Base-by-base conservation (phyloP, 92 coral and sea anemone species). In the Chrysogorgia sp. region DNA sequence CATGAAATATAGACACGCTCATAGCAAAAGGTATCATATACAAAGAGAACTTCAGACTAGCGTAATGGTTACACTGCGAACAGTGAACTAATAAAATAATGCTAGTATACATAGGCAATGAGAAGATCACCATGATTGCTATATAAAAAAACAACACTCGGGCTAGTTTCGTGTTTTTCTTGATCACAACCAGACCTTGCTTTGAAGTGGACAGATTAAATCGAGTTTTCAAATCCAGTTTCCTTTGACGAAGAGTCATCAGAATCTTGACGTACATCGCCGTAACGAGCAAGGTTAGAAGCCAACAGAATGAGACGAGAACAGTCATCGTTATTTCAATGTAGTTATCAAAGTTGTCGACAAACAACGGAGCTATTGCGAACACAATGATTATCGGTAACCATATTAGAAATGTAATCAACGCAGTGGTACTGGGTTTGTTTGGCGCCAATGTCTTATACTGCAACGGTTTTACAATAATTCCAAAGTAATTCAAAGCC, bases 121-220 rank as follows among this genome's bases (percentile, higher is more conserved):
- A 53, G 3, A 24, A 22, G n/a, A 56, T 14, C 3, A 72, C 65
- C 23, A 52, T 10, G 1, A 72, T 32, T 1, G 40, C 9, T 10
- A 29, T 26, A 34, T 30, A 72, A 37, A 72, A 30, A 33, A 31
- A 21, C 49, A 72, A 24, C 12, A 34, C 65, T 56, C 19, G 53
- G 22, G 79, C 65, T 1, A 72, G 79, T 50, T 25, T 72, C 10
- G 48, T n/a, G 28, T 72, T 72, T 33, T 72, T 64, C 23, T 72
- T 72, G 32, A 72, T 72, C n/a, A 72, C 63, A 32, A 72, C 50
- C 21, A 53, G 7, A 14, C 79, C 79, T 72, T 55, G 79, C 33
- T 34, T 19, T 72, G 79, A 32, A 29, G 40, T 28, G 13, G 65
- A 17, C 32, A 72, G 12, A 26, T 72, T 72, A 28, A 72, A 35